Evolutionary conservation across 23 tunicate species (phyloP), one percentile per base, ranked within the genome.

Genomic region (Halocynthia aurantium): DNA sequence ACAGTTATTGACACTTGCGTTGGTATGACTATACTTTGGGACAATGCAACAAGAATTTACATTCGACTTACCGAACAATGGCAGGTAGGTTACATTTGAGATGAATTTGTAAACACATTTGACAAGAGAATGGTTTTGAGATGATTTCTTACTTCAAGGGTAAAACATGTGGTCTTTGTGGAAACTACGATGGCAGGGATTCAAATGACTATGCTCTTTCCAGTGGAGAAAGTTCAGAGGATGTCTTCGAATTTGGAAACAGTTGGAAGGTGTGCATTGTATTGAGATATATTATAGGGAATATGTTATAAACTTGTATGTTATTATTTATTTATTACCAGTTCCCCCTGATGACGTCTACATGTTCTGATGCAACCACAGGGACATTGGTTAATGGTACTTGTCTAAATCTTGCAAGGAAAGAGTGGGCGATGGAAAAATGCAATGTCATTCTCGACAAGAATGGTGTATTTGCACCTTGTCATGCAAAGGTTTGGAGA

Each of bases 1-100:
- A 84, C 82, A n/a, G 87, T 77, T 53, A 76, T 84, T 40, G 81
- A 80, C 52, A 84, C 87, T 7, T 84, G 87, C 67, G 69, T 84
- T 6, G 87, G 87, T 2, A 76, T 84, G 82, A 84, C 87, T 40
- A 82, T 84, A 5, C 54, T 84, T 70, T 84, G 87, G 87, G 87
- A 84, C 53, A 84, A 84, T 4, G 82, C 76, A 55, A 84, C 87
- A 56, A 76, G 87, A 68, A 50, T 84, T 44, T 84, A 84, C 87
- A 69, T 84, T 57, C 51, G 87, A 6, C 76, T 84, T 18, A 84
- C 87, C 7, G 76, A 80, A 57, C 77, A 76, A 19, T 84, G 69
- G 76, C 66, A 77, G 81, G 87, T 84, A 13, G 50, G 55, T 61
- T 12, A 19, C 31, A 10, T 15, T 13, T n/a, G n/a, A 58, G 2